Evolutionary conservation across 1,140 invertebrate species (phyloP), one percentile per base, ranked within the genome.

Genomic region (Megalopta genalis): DNA sequence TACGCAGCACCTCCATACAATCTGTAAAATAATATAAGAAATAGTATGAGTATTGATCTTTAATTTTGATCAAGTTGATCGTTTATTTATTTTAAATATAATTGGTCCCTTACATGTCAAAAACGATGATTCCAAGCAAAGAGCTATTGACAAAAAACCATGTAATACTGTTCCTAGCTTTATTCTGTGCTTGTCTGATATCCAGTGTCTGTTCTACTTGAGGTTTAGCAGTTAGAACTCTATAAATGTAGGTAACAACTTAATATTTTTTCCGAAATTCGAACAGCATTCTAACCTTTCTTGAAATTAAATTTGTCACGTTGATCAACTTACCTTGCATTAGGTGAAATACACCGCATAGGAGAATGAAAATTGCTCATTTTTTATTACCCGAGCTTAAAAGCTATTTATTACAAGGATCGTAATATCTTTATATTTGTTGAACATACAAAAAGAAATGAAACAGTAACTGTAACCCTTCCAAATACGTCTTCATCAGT

Each of bases 281-380:
- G 25, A 64, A 16, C 23, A 46, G 16, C 6, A 23, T 69, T 21
- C 42, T 78, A 78, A 78, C 76, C 76, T 71, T 25, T 7, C 0
- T 27, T 52, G 18, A 21, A 64, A 23, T 16, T 4, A n/a, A 46
- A 46, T 27, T 10, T 21, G 12, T 18, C 8, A 62, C 69, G 2
- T 42, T 39, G 14, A 49, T 14, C 32, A 27, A 27, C 60, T 85
- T 80, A 91, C 90, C 90, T 89, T 42, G 90, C 90, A 57, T 90
- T 91, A 6, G 90, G 84, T 39, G 91, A 91, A 73, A 91, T 91
- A 66, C 79, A 87, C 25, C 82, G 78, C 90, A 91, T 91, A 10
- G 91, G 81, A 54, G 91, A 92, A 73, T 87, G 80, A 69, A 91
- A 92, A 49, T 87, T 87, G 27, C 86, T 84, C 91, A 92, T 92